Evolutionary conservation across 2,113 vertebrate genomes (phyloP).

Genomic region (Neofelis nebulosa): DNA sequence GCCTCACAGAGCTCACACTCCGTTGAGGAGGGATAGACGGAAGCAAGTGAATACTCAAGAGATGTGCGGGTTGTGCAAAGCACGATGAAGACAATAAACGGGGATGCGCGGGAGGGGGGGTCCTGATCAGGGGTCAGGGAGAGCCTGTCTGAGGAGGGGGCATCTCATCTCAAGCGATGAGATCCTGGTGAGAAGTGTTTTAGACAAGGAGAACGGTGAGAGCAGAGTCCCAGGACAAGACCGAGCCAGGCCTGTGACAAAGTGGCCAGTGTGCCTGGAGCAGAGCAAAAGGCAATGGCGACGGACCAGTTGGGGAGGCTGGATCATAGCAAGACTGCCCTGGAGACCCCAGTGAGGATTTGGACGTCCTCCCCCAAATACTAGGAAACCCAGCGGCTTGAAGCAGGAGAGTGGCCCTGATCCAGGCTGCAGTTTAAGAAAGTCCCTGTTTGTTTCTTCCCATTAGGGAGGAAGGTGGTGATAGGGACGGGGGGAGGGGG

Average conservation of each 20-base stretch:
- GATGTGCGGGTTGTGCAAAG: neutral
- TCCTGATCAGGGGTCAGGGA: rapidly evolving
- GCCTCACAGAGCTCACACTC: neutral
- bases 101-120: neutral
- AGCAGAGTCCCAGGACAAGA: neutral
- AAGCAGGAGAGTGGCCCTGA: neutral
- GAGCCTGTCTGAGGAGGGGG: neutral
- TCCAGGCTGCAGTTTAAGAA: neutral
- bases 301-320: neutral
- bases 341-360: neutral
- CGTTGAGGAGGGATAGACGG: neutral
- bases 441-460: neutral
- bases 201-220: neutral
- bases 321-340: rapidly evolving
- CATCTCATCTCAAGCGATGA: neutral
- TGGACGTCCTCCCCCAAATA: neutral
- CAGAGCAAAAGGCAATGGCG: rapidly evolving
- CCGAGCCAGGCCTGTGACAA: neutral
- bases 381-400: neutral
- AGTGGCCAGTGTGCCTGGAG: neutral
- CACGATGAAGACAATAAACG: rapidly evolving
- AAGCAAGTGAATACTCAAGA: neutral
- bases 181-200: neutral
- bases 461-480: neutral
- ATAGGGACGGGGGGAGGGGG: neutral